Base-by-base conservation (phyloP, 1,140 invertebrate species). In the honey bee (Apis mellifera) region DNA sequence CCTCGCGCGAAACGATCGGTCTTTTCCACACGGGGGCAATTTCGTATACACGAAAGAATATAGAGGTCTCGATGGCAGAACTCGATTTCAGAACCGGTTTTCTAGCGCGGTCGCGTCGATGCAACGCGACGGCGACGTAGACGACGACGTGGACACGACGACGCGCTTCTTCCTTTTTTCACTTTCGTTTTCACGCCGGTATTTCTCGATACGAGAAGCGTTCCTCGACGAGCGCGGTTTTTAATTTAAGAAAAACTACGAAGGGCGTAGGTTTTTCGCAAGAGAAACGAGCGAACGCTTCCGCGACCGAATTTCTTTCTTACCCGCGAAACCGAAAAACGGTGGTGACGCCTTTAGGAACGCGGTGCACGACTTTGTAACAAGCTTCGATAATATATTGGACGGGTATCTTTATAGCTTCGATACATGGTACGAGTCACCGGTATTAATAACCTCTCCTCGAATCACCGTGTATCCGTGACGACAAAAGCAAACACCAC, bases 111-210 rank as follows among this genome's bases (percentile, higher is more conserved):
- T 65, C 71, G 75, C 85, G 87, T 89, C 89, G 90, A 87, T 90
- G 83, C 85, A 86, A 90, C 90, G 83, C 85, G 85, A 90, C 90
- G 88, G 89, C 88, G 32, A 42, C 32, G 32, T 5, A 5, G 32
- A 42, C 32, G 32, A 42, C 32, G 32, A 42, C 32, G 32, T n/a
- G n/a, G n/a, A n/a, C n/a, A 0, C 0, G 32, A 42, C 32, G 5
- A 42, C 32, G 32, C 32, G 32, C 5, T 42, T 42, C 32, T 42
- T 5, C 7, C 32, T 7, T 32, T 32, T 7, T 32, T 32, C 32
- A 91, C 92, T 92, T 92, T 92, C 92, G 90, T 91, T 92, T 92
- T 92, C 92, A 84, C 90, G 82, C 78, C 74, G 83, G 85, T 83
- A 82, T 83, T 83, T 88, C 87, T 26, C 85, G 86, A 88, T 83